Evolutionary conservation across 2,888 invertebrate genomes (phyloP).

Genomic region (Nephrocerus scutellatus): DNA sequence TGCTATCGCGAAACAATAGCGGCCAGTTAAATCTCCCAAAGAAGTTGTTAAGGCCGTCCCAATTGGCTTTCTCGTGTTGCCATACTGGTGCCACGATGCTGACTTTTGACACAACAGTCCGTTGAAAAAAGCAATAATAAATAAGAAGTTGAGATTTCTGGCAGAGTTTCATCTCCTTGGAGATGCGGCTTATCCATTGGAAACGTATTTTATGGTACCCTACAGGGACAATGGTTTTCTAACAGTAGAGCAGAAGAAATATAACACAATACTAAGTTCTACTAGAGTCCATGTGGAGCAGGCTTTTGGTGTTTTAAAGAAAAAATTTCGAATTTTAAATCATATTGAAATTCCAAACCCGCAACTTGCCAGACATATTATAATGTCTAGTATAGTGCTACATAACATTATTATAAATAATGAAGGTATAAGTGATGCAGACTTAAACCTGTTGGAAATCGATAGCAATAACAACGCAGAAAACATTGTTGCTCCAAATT

Average conservation of each 20-base stretch:
- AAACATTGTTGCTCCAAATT: too few relatives aligned
- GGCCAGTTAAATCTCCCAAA: too few relatives aligned
- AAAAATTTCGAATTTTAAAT: constrained; percentile 16
- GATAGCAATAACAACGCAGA: too few relatives aligned
- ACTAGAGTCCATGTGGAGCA: constrained; percentile 17
- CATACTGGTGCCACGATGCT: constrained; percentile 12
- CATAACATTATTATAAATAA: too few relatives aligned
- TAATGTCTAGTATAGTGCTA: too few relatives aligned
- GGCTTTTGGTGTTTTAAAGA: constrained; percentile 18
- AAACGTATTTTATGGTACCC: constrained; percentile 16
- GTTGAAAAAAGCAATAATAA: constrained; percentile 9
- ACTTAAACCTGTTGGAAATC: too few relatives aligned
- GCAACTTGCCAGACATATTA: constrained; percentile 8
- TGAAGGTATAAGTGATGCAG: too few relatives aligned
- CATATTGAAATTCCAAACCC: constrained; percentile 13
- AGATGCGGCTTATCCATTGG: constrained; percentile 17
- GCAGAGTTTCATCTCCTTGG: constrained; percentile 14
- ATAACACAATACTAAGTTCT: constrained; percentile 14
- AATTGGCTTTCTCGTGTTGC: constrained; percentile 13
- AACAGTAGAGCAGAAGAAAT: constrained; percentile 9
- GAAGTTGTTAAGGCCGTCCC: too few relatives aligned
- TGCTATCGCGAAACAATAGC: too few relatives aligned
- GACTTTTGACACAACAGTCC: constrained; percentile 11
- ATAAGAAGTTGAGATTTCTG: constrained; percentile 7
- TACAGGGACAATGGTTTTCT: constrained; percentile 17